Percentiles rank a stretch among this genome's conserved stretches.
These are phyloP conservation scores for Cydia fagiglandana DNA, from an alignment of 1,140 invertebrate genomes.

Conservation along the genomic window DNA sequence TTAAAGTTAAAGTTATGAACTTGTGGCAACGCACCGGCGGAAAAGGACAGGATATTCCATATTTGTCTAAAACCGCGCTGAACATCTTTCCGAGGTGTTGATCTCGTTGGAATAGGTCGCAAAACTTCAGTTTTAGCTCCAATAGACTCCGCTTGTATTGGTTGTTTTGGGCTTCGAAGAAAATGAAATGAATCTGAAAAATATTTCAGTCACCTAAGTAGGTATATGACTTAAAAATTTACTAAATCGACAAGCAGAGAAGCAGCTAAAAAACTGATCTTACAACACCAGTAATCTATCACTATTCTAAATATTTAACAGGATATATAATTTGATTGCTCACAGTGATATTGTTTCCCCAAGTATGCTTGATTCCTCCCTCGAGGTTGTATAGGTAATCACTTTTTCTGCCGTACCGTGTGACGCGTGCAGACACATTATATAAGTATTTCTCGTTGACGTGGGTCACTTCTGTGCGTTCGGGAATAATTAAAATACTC, in stretches of 20 bases:
- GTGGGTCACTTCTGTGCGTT: conserved; percentile 38
- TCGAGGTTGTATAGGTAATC: conserved; percentile 40
- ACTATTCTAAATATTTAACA: no score
- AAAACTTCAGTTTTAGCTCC: conserved; percentile 44
- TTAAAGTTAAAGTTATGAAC: no score
- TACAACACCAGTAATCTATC: no score
- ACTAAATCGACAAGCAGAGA: no score
- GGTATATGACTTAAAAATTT: no score
- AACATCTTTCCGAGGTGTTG: conserved; percentile 30
- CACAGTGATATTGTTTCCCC: conserved; percentile 52
- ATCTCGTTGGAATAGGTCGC: conserved; percentile 44
- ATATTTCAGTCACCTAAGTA: no score
- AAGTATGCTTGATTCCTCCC: conserved; percentile 33
- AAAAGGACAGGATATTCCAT: conserved; percentile 44
- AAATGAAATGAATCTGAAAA: conserved; percentile 44
- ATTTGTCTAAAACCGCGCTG: neutral
- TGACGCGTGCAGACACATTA: conserved; percentile 35
- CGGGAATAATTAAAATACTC: conserved; percentile 43
- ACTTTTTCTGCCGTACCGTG: conserved; percentile 40
- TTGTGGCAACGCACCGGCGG: conserved; percentile 38
- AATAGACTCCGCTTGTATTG: conserved; percentile 52
- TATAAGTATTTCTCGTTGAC: conserved; percentile 44
- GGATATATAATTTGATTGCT: conserved; percentile 11
- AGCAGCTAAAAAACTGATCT: no score
- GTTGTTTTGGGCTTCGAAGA: conserved; percentile 48